phyloP scores from a whole-genome alignment of 2,888 invertebrate genomes.

The Onthophagus sagittarius region DNA sequence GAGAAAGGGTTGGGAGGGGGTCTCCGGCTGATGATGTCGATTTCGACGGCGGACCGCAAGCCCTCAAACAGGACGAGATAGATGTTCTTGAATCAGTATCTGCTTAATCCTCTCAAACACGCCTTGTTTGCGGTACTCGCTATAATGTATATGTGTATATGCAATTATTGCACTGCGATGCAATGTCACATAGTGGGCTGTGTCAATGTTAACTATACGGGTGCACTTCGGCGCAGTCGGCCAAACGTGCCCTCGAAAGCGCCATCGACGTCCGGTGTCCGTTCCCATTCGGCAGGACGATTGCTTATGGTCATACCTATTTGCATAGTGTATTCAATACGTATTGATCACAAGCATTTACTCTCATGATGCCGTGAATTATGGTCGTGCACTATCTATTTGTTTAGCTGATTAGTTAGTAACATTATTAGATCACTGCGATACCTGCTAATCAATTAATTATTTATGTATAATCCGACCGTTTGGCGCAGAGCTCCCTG shows the following conservation, averaged over 20 bases:
- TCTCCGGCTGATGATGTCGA: conserved; percentile 25
- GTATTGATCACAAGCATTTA: conserved; percentile 50
- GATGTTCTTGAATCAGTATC: conserved; percentile 33
- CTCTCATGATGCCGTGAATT: conserved; percentile 49
- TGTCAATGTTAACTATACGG: conserved; percentile 41
- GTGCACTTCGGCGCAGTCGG: conserved; percentile 39
- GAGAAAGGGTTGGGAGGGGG: background rate
- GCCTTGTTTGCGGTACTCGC: conserved; percentile 41
- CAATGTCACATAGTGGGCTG: conserved; percentile 41
- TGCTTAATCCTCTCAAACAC: conserved; percentile 34
- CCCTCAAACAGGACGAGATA: conserved; percentile 28
- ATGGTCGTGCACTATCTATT: conserved; percentile 51
- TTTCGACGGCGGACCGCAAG: conserved; percentile 29
- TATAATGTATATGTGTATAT: conserved; percentile 42
- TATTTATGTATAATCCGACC: conserved; percentile 48
- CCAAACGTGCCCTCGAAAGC: conserved; percentile 28
- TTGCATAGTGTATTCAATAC: conserved; percentile 50
- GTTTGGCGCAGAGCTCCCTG: conserved; percentile 24
- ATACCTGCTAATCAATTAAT: conserved; percentile 53
- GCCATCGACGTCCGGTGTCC: background rate
- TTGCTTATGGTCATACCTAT: conserved; percentile 38
- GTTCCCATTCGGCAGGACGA: conserved; percentile 35
- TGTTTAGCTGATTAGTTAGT: conserved; percentile 53
- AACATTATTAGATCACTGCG: conserved; percentile 51
- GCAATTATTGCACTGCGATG: conserved; percentile 42